Conservation (phyloP, 92 coral and sea anemone genomes). For the Porites lobata region DNA sequence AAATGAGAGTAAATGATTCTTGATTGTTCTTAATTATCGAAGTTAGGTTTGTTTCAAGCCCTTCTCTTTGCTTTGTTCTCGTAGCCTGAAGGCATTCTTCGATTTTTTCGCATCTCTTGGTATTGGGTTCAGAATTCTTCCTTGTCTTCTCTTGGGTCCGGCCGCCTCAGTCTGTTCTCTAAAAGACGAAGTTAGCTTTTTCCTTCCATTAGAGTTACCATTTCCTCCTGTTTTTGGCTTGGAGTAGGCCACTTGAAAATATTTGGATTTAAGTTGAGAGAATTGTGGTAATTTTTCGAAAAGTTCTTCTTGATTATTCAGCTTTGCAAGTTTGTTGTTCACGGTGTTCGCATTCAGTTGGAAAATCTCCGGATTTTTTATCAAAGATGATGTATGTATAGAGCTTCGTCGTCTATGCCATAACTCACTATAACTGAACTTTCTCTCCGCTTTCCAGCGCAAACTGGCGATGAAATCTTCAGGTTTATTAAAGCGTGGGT, state of each 20-base stretch:
- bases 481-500: constrained; percentile 15
- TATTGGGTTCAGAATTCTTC: constrained; percentile 16
- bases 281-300: background rate
- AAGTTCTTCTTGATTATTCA: background rate
- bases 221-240: constrained; percentile 5
- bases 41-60: background rate
- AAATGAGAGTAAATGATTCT: too few relatives aligned
- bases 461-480: constrained; percentile 17
- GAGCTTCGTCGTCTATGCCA: constrained; percentile 21
- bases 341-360: background rate
- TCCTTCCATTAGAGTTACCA: background rate
- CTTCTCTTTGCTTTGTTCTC: background rate
- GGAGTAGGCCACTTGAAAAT: constrained; percentile 23
- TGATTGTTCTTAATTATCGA: background rate
- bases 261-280: background rate
- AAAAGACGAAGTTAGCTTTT: constrained; percentile 8
- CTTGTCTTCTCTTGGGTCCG: background rate
- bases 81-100: background rate
- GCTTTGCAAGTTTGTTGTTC: background rate
- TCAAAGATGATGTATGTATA: background rate
- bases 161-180: background rate
- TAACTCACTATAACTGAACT: constrained; percentile 25
- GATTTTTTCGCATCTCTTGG: background rate
- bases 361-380: background rate
- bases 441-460: constrained; percentile 25